These are phyloP conservation scores for Athalia cordata DNA, from an alignment of 2,888 invertebrate species.

Conservation along the genomic window DNA sequence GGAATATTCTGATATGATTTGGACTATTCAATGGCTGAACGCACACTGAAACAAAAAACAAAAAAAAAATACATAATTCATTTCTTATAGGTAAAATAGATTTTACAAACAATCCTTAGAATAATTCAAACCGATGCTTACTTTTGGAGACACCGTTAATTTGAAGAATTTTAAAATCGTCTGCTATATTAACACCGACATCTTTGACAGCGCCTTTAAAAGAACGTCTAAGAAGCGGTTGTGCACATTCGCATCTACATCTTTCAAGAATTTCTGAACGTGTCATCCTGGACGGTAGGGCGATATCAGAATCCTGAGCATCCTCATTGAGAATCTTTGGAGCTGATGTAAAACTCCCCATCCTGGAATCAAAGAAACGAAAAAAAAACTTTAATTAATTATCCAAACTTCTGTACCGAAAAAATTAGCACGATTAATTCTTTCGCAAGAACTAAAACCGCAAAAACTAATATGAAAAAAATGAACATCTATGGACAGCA, in stretches of 20 bases:
- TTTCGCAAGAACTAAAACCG: too few species aligned
- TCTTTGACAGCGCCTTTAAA: conserved; percentile 60
- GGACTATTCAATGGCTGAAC: conserved; percentile 74
- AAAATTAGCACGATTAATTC: too few species aligned
- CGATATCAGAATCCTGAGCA: conserved; percentile 77
- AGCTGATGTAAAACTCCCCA: conserved; percentile 84
- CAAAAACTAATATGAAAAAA: too few species aligned
- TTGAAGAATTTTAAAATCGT: conserved; percentile 71
- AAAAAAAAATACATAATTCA: neutral
- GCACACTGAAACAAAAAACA: conserved; percentile 70
- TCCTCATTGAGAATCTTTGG: conserved; percentile 81
- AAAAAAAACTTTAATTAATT: neutral
- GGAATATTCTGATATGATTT: conserved; percentile 77
- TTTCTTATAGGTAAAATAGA: conserved; percentile 10
- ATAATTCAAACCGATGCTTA: conserved; percentile 52
- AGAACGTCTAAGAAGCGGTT: conserved; percentile 73
- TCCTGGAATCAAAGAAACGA: conserved; percentile 74
- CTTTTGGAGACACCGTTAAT: conserved; percentile 75
- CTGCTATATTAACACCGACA: conserved; percentile 65
- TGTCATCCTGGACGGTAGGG: conserved; percentile 73
- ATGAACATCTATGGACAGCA: too few species aligned
- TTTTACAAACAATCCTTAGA: too few species aligned
- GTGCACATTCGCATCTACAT: conserved; percentile 75
- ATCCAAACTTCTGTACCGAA: too few species aligned
- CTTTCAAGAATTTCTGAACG: conserved; percentile 76